Evolutionary conservation across 2,113 vertebrate species (phyloP).

Genomic region (Bombycilla garrulus): DNA sequence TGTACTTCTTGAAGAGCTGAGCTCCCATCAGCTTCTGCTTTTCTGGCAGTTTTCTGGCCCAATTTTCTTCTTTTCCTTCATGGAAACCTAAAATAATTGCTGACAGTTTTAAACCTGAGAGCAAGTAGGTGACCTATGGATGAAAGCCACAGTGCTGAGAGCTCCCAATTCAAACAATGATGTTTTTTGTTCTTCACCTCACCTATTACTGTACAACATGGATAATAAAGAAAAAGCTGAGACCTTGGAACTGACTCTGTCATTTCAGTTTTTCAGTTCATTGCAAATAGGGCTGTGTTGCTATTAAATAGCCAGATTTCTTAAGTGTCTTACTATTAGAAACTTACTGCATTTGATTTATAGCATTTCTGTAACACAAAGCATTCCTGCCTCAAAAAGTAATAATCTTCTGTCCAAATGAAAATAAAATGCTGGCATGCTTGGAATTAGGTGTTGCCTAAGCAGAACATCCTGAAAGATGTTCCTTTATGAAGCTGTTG

Average conservation of each 20-base stretch:
- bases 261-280: slow-evolving; percentile 11
- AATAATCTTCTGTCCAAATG: neutral
- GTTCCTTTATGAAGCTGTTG: neutral
- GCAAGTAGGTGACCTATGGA: neutral
- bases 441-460: neutral
- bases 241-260: slow-evolving; percentile 1
- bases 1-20: neutral
- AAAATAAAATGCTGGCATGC: neutral
- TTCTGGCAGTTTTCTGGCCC: neutral
- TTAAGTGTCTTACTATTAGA: neutral
- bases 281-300: neutral
- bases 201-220: slow-evolving; percentile 10
- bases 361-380: neutral
- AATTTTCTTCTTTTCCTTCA: neutral
- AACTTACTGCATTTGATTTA: neutral
- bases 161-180: slow-evolving; percentile 16
- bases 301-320: neutral
- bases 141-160: slow-evolving; percentile 8
- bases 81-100: neutral
- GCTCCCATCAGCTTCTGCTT: neutral
- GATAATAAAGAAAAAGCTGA: slow-evolving; percentile 20
- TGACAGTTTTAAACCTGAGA: slow-evolving; percentile 11
- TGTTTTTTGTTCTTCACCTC: slow-evolving; percentile 1
- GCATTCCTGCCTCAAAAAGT: neutral
- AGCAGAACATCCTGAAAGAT: neutral